These are phyloP conservation scores for Noturus placidus DNA, from an alignment of 2,113 vertebrate species.

Conservation along the genomic window DNA sequence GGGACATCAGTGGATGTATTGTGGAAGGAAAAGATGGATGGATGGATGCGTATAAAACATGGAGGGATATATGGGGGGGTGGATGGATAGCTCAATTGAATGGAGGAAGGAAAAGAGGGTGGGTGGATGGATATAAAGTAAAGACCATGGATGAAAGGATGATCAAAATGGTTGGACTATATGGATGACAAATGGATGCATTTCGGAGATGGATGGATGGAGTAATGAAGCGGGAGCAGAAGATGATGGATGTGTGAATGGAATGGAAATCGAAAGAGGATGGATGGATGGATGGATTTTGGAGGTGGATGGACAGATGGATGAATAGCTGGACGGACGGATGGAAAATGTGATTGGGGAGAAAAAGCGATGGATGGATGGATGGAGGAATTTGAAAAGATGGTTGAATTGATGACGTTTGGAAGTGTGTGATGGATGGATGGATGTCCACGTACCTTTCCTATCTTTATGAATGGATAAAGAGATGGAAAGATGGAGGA, in stretches of 20 bases:
- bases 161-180: not conserved
- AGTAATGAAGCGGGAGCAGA: no score
- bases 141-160: not conserved
- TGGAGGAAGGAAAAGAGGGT: not conserved
- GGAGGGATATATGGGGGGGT: not conserved
- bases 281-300: not conserved
- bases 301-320: not conserved
- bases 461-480: not conserved
- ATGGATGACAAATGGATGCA: no score
- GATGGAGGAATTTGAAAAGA: not conserved
- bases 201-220: no score
- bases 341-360: no score
- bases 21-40: not conserved
- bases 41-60: not conserved
- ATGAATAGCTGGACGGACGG: not conserved
- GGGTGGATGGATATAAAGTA: not conserved
- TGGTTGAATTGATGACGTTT: not conserved
- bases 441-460: not conserved
- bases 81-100: not conserved
- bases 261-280: not conserved
- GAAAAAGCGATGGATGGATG: no score
- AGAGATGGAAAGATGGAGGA: not conserved
- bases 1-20: not conserved
- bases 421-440: not conserved
- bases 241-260: not conserved